phyloP scores from a whole-genome alignment of 2,113 vertebrate species.

The Hypomesus transpacificus region DNA sequence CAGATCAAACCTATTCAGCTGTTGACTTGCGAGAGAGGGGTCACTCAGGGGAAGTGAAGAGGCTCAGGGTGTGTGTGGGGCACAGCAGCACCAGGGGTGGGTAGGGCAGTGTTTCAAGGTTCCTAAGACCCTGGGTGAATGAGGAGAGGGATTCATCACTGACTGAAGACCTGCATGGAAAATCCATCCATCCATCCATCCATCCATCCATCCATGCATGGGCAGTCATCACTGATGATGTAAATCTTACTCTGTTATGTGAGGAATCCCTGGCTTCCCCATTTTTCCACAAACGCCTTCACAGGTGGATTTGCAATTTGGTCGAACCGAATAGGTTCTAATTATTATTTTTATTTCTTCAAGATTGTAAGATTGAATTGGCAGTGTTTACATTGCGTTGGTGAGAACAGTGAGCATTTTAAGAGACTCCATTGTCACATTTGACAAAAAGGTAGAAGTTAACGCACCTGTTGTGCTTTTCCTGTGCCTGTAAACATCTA shows the following conservation, averaged over 20 bases:
- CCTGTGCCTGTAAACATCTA: neutral
- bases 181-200: slow-evolving; percentile 58
- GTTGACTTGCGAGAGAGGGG: neutral
- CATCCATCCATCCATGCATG: no score
- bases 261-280: slow-evolving; percentile 73
- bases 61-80: slow-evolving; percentile 2
- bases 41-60: neutral
- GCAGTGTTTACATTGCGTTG: no score
- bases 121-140: slow-evolving; percentile 71
- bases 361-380: no score
- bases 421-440: no score
- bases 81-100: slow-evolving; percentile 33
- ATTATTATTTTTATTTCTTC: no score
- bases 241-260: slow-evolving; percentile 74
- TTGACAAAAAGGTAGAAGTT: neutral
- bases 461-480: neutral
- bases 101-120: slow-evolving; percentile 63
- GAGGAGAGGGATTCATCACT: slow-evolving; percentile 69
- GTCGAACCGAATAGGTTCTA: no score
- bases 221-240: slow-evolving; percentile 67
- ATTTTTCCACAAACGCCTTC: slow-evolving; percentile 73
- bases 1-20: no score
- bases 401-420: no score
- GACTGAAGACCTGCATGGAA: slow-evolving; percentile 73
- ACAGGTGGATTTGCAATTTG: slow-evolving; percentile 74